These are phyloP conservation scores for Patella ulyssiponensis DNA, from an alignment of 2,888 invertebrate species.

Conservation along the genomic window DNA sequence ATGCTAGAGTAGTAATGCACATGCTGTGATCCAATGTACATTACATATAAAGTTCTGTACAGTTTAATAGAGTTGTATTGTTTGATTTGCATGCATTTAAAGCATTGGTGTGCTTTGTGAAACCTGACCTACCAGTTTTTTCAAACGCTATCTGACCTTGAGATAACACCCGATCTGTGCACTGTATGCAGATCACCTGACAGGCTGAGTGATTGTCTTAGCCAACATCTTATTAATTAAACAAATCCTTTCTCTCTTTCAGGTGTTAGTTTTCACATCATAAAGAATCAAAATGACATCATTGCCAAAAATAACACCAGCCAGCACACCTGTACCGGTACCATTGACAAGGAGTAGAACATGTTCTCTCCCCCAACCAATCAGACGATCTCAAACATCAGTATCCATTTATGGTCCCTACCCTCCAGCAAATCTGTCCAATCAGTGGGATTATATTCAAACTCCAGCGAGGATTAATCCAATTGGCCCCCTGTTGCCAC, in stretches of 20 bases:
- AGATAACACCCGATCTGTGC: neutral
- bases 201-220: neutral
- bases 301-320: neutral
- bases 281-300: neutral
- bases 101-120: too few relatives aligned
- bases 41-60: too few relatives aligned
- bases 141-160: neutral
- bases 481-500: constrained; percentile 61
- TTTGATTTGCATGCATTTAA: too few relatives aligned
- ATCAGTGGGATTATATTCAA: constrained; percentile 54
- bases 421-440: constrained; percentile 61
- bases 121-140: too few relatives aligned
- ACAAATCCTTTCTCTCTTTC: neutral
- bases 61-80: too few relatives aligned
- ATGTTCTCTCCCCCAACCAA: constrained; percentile 10
- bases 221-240: neutral
- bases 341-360: neutral
- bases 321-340: constrained; percentile 20
- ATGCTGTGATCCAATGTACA: too few relatives aligned
- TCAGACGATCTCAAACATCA: constrained; percentile 44
- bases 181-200: too few relatives aligned
- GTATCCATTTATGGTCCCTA: constrained; percentile 55
- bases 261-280: neutral
- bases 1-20: too few relatives aligned
- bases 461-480: constrained; percentile 63